Base-by-base conservation (phyloP, 1,140 invertebrate genomes). In the Neodiprion fabricii region DNA sequence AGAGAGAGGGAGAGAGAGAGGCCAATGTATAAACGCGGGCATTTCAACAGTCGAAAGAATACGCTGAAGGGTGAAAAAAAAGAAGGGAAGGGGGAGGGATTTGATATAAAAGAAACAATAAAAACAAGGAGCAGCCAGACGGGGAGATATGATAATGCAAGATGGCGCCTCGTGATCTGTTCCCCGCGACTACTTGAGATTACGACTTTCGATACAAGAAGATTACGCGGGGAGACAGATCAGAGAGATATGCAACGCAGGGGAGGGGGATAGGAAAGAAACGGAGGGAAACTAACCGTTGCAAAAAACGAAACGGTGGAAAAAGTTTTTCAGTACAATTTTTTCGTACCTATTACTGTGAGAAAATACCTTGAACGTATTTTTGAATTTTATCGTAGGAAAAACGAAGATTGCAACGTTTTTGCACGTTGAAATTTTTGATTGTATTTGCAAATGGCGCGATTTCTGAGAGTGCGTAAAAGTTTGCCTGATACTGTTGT, bases 121-220 rank as follows among this genome's bases (percentile, higher is more conserved):
- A 61, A 61, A 61, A 61, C 53, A 61, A 61, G 11, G 53, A 61
- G n/a, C 53, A 17, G 53, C 11, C 11, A 61, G 11, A 61, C 53
- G 53, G 11, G n/a, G 53, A 61, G 53, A 61, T 61, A 61, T 61
- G 53, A 61, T 61, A 61, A 61, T 61, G 53, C 53, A 61, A 61
- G 53, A 61, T 61, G 53, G 53, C 53, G 53, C 7, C 53, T 61
- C 3, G 53, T 61, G 53, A 61, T 61, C 53, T 61, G 53, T 40
- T 40, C 28, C 28, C 28, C 28, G 28, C 28, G 28, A 61, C 53
- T 61, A 61, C 53, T 61, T 17, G 53, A 61, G 53, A 61, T 61
- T 61, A 61, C 53, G 53, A 61, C 53, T 61, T 61, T 61, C 53
- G 53, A 61, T 61, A 61, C 53, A 61, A 61, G n/a, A 40, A 40